Evolutionary conservation across 1,140 invertebrate species (phyloP).

Genomic region (Callitettix versicolor): DNA sequence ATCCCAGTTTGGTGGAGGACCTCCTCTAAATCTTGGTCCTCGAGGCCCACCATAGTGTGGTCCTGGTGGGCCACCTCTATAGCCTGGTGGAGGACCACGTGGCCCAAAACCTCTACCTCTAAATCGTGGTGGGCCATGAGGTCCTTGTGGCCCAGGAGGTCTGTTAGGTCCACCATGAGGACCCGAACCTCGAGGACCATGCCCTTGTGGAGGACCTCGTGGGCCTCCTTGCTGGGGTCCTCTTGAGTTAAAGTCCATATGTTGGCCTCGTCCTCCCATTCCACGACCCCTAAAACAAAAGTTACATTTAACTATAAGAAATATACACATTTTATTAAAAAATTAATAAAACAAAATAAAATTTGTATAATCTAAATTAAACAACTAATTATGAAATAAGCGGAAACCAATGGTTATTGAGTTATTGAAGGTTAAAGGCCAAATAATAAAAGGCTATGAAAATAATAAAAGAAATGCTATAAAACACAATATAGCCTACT

Average conservation of each 20-base stretch:
- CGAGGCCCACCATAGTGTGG: slow-evolving; percentile 36
- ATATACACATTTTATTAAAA: neutral
- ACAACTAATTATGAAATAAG: neutral
- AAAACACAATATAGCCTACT: too few relatives aligned
- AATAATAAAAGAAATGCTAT: neutral
- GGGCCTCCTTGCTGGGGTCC: slow-evolving; percentile 35
- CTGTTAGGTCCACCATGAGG: slow-evolving; percentile 42
- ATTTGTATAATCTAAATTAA: neutral
- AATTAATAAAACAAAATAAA: neutral
- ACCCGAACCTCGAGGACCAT: slow-evolving; percentile 53
- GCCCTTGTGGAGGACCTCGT: slow-evolving; percentile 44
- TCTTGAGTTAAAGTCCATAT: slow-evolving; percentile 22
- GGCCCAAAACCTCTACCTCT: slow-evolving; percentile 38
- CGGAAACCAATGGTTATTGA: neutral
- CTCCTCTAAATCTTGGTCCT: slow-evolving; percentile 34
- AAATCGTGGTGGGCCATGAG: slow-evolving; percentile 28
- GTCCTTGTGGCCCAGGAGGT: slow-evolving; percentile 1
- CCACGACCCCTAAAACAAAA: slow-evolving; percentile 25
- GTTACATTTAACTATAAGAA: neutral
- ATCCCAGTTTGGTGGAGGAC: slow-evolving; percentile 37
- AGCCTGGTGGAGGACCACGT: slow-evolving; percentile 33
- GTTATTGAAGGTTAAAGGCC: neutral
- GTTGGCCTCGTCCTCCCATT: slow-evolving; percentile 13
- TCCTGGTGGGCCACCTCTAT: slow-evolving; percentile 19
- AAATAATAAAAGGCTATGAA: neutral